Conservation (phyloP, 2,113 vertebrate species). For the Jaculus jaculus region DNA sequence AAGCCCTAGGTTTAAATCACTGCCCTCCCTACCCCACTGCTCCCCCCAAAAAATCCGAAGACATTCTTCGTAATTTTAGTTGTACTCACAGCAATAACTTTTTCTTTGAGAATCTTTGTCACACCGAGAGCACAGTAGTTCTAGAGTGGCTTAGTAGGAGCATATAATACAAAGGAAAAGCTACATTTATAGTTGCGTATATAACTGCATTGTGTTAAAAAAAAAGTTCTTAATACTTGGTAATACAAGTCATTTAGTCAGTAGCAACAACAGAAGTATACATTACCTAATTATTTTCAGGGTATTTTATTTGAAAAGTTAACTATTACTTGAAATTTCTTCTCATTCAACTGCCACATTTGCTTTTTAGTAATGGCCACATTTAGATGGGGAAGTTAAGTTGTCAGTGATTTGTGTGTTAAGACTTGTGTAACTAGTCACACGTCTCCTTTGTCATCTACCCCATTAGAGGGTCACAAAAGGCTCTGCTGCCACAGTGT, state of each 20-base stretch:
- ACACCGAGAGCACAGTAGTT: neutral
- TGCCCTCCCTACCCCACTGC: neutral
- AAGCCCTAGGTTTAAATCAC: neutral
- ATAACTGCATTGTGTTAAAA: too few species aligned
- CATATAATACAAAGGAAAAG: neutral
- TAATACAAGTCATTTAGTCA: neutral
- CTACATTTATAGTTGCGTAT: neutral
- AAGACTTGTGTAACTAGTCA: neutral
- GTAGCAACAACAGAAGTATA: neutral
- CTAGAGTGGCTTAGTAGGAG: neutral
- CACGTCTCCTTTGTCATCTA: neutral
- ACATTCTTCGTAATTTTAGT: neutral
- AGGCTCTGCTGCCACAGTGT: neutral
- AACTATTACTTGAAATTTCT: neutral
- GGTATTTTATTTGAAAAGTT: constrained; percentile 37
- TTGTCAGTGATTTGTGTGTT: neutral
- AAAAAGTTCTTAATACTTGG: too few species aligned
- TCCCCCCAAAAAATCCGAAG: neutral
- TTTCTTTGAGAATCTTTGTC: neutral
- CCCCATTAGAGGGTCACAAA: neutral
- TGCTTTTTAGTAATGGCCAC: neutral
- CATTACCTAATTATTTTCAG: neutral
- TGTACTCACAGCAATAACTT: neutral
- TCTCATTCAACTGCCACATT: constrained; percentile 6
- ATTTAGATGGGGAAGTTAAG: neutral